phyloP scores from a whole-genome alignment of 2,888 invertebrate species.

The Leptinotarsa juncta region DNA sequence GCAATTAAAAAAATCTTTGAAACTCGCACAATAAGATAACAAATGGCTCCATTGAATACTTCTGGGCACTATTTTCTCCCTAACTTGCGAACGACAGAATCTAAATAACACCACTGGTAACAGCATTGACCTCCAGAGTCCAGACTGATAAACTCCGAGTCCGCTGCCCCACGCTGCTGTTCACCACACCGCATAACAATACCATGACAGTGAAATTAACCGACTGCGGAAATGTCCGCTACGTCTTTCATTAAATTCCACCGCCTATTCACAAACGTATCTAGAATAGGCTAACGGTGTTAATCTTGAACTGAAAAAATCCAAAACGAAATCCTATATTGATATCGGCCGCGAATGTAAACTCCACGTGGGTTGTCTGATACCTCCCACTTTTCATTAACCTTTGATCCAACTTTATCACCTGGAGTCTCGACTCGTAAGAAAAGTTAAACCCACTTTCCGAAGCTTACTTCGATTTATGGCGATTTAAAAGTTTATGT shows the following conservation, averaged over 20 bases:
- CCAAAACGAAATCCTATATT: slow-evolving; percentile 36
- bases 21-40: no score
- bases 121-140: neutral
- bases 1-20: no score
- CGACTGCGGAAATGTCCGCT: slow-evolving; percentile 22
- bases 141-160: neutral
- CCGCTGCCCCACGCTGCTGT: neutral
- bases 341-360: slow-evolving; percentile 43
- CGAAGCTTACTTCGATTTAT: slow-evolving; percentile 33
- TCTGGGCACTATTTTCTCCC: no score
- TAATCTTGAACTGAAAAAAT: slow-evolving; percentile 29
- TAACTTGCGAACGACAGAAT: no score
- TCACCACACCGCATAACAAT: neutral
- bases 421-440: slow-evolving; percentile 47
- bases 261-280: slow-evolving; percentile 28
- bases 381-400: slow-evolving; percentile 59
- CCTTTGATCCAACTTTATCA: slow-evolving; percentile 58
- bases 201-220: slow-evolving; percentile 13
- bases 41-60: no score
- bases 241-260: slow-evolving; percentile 25
- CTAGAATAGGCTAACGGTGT: slow-evolving; percentile 35
- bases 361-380: slow-evolving; percentile 49
- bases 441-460: slow-evolving; percentile 40
- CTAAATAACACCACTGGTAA: no score
- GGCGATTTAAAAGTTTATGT: slow-evolving; percentile 24